Base-by-base conservation (phyloP, 1,140 invertebrate genomes). In the Ctenoplectra terminalis region DNA sequence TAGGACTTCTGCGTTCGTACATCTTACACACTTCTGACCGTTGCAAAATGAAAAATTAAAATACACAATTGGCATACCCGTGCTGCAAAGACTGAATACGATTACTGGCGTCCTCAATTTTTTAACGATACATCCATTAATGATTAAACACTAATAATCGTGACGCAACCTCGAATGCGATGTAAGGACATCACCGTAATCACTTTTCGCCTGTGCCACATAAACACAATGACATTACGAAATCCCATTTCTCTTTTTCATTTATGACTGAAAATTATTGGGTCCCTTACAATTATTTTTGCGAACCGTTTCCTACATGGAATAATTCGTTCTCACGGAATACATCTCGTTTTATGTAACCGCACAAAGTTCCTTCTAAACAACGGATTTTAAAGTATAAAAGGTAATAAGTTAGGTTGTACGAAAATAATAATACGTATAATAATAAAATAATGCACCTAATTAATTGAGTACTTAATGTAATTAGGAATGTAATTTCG, bases 41-140 rank as follows among this genome's bases (percentile, higher is more conserved):
- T n/a, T n/a, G n/a, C n/a, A n/a, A n/a, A n/a, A n/a, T n/a, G n/a
- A n/a, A n/a, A n/a, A n/a, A n/a, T n/a, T n/a, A n/a, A n/a, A n/a
- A n/a, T n/a, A n/a, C n/a, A n/a, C n/a, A n/a, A n/a, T n/a, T n/a
- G n/a, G n/a, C n/a, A 13, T 5, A 37, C 26, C n/a, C 31, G 61
- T 23, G 20, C 50, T 48, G 29, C 20, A 31, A 29, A 46, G 5
- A 9, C n/a, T 8, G 13, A 75, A 70, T 40, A 43, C 29, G 37
- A 56, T 75, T 64, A 61, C 15, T 40, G 50, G 43, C 60, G 85
- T 86, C 85, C 84, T 72, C 75, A 70, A 82, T 86, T 82, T 78
- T 13, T 60, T 23, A 15, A 48, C 60, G 17, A 58, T 63, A 56
- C 61, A 20, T 26, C 8, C 40, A 82, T 87, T 86, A 80, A 83